Evolutionary conservation across 1,140 invertebrate genomes (phyloP).

Genomic region (Caerostris extrusa): DNA sequence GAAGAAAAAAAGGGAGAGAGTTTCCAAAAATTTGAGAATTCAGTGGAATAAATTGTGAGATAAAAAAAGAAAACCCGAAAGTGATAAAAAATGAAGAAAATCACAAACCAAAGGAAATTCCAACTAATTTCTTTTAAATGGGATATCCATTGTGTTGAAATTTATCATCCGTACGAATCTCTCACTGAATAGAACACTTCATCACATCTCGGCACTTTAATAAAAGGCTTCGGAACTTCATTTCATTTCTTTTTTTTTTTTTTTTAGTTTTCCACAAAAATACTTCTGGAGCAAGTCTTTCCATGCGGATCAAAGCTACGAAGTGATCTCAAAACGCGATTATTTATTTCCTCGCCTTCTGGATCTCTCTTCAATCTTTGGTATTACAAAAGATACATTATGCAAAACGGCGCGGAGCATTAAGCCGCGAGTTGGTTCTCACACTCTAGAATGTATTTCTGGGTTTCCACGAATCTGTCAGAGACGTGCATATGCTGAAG

Average conservation of each 20-base stretch:
- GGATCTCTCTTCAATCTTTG: constrained; percentile 44
- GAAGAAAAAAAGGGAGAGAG: neutral
- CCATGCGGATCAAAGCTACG: neutral
- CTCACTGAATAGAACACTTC: too few species aligned
- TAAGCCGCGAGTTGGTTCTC: neutral
- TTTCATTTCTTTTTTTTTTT: too few species aligned
- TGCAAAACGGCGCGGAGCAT: constrained; percentile 31
- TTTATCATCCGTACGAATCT: too few species aligned
- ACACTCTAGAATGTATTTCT: neutral
- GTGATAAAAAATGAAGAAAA: too few species aligned
- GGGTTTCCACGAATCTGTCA: neutral
- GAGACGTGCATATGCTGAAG: neutral
- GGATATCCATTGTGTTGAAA: too few species aligned
- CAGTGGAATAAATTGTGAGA: too few species aligned
- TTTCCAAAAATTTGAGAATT: too few species aligned
- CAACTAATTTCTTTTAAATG: too few species aligned
- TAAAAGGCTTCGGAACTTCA: too few species aligned
- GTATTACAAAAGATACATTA: constrained; percentile 35
- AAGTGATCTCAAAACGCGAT: constrained; percentile 1
- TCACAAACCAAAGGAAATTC: too few species aligned
- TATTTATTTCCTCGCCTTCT: neutral
- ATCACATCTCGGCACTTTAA: too few species aligned
- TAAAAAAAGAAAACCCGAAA: too few species aligned
- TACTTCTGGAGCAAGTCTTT: neutral
- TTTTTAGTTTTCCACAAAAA: neutral